Evolutionary conservation across 2,888 invertebrate species (phyloP).

Genomic region (Melanargia galathea): DNA sequence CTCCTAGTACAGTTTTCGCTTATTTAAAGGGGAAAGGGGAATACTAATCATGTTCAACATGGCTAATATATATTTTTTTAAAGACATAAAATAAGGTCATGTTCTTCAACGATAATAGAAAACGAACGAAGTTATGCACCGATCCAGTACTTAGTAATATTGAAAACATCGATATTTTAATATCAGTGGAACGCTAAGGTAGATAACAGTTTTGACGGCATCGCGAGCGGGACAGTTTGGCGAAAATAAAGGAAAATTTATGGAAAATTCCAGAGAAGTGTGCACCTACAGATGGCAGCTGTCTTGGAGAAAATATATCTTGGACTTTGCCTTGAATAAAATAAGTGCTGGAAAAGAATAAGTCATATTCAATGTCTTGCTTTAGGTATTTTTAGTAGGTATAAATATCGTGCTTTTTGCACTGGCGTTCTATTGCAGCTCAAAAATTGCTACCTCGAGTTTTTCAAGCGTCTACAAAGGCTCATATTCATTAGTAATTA

Average conservation of each 20-base stretch:
- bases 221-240: constrained; percentile 13
- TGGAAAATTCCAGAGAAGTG: constrained; percentile 33
- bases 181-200: constrained; percentile 8
- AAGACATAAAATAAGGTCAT: too few species aligned
- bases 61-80: too few species aligned
- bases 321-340: constrained; percentile 22
- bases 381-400: background rate
- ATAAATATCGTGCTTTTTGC: too few species aligned
- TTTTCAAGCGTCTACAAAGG: too few species aligned
- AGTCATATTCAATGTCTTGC: background rate
- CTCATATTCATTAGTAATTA: too few species aligned
- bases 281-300: constrained; percentile 28
- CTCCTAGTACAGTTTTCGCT: too few species aligned
- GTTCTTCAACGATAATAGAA: too few species aligned
- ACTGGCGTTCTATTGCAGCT: too few species aligned
- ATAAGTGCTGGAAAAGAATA: constrained; percentile 2
- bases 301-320: constrained; percentile 28
- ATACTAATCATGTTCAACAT: too few species aligned
- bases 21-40: too few species aligned
- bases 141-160: background rate
- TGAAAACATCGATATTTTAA: constrained; percentile 9
- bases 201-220: constrained; percentile 20
- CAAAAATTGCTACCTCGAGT: too few species aligned
- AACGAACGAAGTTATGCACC: background rate
- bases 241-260: constrained; percentile 34